These are phyloP conservation scores for Fistularia tabacaria DNA, from an alignment of 2,797 vertebrate genomes.

Conservation along the genomic window DNA sequence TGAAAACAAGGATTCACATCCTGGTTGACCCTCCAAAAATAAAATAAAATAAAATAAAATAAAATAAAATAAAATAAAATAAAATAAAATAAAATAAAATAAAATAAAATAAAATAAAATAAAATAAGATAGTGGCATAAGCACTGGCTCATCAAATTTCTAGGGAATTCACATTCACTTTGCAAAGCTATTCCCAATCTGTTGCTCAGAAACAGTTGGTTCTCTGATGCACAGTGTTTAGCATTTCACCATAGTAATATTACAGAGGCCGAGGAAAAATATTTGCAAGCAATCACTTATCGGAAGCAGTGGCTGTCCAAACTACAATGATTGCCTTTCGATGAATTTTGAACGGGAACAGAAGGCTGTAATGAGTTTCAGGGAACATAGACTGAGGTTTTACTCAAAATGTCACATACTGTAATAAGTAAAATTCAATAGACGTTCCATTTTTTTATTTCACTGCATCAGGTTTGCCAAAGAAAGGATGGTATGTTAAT, in stretches of 20 bases:
- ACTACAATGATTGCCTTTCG: constrained; percentile 12
- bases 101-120: constrained; percentile 12
- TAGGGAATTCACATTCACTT: constrained; percentile 29
- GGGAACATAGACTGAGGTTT: too few relatives aligned
- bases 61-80: constrained; percentile 25
- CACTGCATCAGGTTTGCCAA: too few relatives aligned
- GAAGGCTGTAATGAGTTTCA: neutral
- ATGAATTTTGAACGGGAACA: constrained; percentile 7
- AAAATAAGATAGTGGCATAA: constrained; percentile 10
- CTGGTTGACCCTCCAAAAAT: constrained; percentile 19
- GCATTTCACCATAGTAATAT: constrained; percentile 61
- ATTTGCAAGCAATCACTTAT: constrained; percentile 65
- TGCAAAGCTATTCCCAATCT: constrained; percentile 30
- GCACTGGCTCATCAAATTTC: constrained; percentile 25
- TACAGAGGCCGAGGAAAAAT: constrained; percentile 56
- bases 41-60: constrained; percentile 1
- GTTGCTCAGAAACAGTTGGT: constrained; percentile 57
- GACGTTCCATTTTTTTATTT: too few relatives aligned
- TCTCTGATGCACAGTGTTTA: constrained; percentile 52
- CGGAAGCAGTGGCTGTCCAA: constrained; percentile 28
- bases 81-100: neutral
- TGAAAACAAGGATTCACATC: constrained; percentile 54
- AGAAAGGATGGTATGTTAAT: too few relatives aligned
- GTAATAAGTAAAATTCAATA: too few relatives aligned
- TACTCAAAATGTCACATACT: too few relatives aligned